Base-by-base conservation (phyloP, 1,140 invertebrate species). In the Coelopa frigida region DNA sequence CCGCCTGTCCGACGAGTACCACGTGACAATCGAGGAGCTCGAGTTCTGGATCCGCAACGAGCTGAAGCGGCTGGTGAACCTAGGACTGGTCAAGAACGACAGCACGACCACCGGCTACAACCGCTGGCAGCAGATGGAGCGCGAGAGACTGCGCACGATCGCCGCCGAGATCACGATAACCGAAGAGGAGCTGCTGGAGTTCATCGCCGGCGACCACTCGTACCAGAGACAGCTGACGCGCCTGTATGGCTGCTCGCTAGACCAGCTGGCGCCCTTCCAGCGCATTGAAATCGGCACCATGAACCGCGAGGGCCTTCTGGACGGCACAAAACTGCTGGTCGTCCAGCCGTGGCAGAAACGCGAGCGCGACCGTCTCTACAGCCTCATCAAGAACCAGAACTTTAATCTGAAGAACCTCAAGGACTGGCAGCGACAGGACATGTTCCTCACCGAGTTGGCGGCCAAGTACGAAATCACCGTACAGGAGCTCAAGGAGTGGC, bases 301-400 rank as follows among this genome's bases (percentile, higher is more conserved):
- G 50, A 40, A 35, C 1, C 39, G 53, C 12, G 54, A 62, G 14
- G 52, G 54, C 6, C 20, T 56, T 3, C 36, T 68, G 14, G 57
- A 68, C 20, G 48, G 53, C 3, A 61, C 51, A 2, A 47, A 42
- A 1, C 48, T 68, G 4, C 58, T 59, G 3, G 21, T 44, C 2
- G 36, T 68, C 5, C 52, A 55, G 27, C 14, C 32, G 1, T 68
- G 64, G 64, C 64, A 68, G 50, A 53, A 54, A 31, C 39, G 49
- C 18, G 64, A 68, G 23, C 59, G 64, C 5, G 64, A 68, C 50
- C 63, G 63, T 18, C 48, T 68, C 0, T 68, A 68, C 35, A 58
- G 54, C 5, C 62, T 67, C 21, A 64, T 68, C 23, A 51, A 55
- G 29, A 67, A 55, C 20, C 61, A 64, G 36, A 64, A 60, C 32